Percentiles rank a stretch among this genome's conserved stretches.
Evolutionary conservation across 2,797 vertebrate species (phyloP).

Genomic region (Halcyon badia): DNA sequence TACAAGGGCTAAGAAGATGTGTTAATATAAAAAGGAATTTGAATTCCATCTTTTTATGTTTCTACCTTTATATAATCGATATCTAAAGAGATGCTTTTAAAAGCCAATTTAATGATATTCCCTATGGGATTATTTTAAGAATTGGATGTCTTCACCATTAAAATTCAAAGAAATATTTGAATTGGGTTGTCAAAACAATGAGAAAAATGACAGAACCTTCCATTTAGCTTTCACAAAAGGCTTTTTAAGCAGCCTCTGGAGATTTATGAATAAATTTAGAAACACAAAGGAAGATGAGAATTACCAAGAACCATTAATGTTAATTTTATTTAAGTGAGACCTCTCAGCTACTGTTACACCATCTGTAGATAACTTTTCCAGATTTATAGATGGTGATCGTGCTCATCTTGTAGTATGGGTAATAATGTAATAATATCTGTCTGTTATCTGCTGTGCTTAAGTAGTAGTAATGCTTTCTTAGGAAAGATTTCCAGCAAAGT

Average conservation of each 20-base stretch:
- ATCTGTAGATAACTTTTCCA: neutral
- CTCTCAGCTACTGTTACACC: neutral
- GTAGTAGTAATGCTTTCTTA: neutral
- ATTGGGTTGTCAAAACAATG: neutral
- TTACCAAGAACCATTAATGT: neutral
- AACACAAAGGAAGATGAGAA: neutral
- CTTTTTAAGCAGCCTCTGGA: neutral
- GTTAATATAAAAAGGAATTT: neutral
- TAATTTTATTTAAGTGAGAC: neutral
- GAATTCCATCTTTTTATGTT: neutral
- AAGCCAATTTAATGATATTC: neutral
- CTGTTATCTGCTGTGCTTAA: neutral
- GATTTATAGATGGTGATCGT: neutral
- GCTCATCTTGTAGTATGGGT: neutral
- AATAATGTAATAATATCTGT: neutral
- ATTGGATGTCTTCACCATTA: neutral
- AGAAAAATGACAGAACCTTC: neutral
- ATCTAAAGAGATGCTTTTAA: neutral
- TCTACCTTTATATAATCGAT: neutral
- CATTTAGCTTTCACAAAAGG: neutral
- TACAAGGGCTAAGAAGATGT: fast-evolving
- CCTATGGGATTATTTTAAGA: neutral
- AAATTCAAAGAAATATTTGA: neutral
- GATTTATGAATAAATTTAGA: neutral
- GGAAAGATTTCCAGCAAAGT: neutral